These are phyloP conservation scores for Bombus superbus DNA, from an alignment of 1,140 invertebrate species.

Conservation along the genomic window DNA sequence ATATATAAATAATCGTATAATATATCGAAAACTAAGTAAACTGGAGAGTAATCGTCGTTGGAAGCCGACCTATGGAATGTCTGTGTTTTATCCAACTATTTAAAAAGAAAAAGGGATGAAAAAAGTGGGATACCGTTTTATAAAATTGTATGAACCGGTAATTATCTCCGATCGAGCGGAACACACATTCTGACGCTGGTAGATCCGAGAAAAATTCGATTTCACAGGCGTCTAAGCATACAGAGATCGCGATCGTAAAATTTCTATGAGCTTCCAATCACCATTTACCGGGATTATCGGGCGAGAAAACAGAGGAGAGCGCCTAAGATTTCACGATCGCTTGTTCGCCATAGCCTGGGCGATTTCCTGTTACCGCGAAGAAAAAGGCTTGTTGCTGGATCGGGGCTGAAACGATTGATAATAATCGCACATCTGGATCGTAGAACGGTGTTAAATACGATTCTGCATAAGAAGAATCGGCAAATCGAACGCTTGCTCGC, in stretches of 20 bases:
- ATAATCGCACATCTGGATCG: constrained; percentile 13
- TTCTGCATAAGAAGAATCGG: neutral
- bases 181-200: neutral
- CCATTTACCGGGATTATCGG: neutral
- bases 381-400: neutral
- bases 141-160: neutral
- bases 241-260: constrained; percentile 6
- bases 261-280: neutral
- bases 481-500: neutral
- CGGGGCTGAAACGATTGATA: constrained; percentile 16
- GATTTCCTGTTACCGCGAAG: neutral
- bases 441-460: constrained; percentile 6
- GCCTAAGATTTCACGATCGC: constrained; percentile 11
- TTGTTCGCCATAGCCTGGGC: neutral
- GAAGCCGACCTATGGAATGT: neutral
- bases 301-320: neutral
- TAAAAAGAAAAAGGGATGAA: neutral
- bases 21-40: neutral
- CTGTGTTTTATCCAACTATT: neutral
- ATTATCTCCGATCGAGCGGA: constrained; percentile 10
- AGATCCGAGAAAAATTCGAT: neutral
- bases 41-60: neutral
- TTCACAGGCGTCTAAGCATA: neutral
- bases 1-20: too few relatives aligned
- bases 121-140: constrained; percentile 1